These are phyloP conservation scores for Corvus hawaiiensis DNA, from an alignment of 2,113 vertebrate species.

Conservation along the genomic window DNA sequence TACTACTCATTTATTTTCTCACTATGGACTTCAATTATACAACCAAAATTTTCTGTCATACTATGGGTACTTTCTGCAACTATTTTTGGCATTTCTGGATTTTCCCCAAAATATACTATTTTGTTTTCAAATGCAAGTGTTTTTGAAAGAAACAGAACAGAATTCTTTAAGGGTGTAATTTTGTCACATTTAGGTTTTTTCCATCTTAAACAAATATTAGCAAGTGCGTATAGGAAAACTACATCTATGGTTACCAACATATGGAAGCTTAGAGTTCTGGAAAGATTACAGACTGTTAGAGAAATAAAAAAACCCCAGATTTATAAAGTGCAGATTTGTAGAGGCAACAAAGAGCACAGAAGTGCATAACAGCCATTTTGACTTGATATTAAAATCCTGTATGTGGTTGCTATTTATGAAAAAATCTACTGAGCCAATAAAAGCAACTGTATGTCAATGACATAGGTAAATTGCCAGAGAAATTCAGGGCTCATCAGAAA, in stretches of 20 bases:
- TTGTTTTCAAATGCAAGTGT: neutral
- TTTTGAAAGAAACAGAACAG: neutral
- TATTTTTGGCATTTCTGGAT: neutral
- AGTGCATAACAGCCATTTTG: neutral
- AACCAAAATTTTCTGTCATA: neutral
- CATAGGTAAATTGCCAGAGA: neutral
- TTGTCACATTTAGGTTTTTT: neutral
- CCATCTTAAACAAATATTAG: neutral
- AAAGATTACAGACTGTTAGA: neutral
- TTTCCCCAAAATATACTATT: neutral
- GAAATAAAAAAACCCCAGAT: neutral
- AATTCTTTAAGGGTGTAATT: neutral
- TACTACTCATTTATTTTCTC: neutral
- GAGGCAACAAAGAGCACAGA: neutral
- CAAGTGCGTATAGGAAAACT: neutral
- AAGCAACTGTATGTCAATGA: neutral
- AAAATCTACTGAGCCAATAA: neutral
- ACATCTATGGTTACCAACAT: neutral
- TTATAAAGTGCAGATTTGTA: slow-evolving; percentile 5
- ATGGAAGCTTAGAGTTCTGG: neutral
- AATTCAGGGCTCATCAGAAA: neutral
- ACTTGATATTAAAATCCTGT: slow-evolving; percentile 1
- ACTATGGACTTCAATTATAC: neutral
- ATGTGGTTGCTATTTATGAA: slow-evolving; percentile 31
- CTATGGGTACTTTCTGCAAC: neutral